These are phyloP conservation scores for Lytechinus variegatus DNA, from an alignment of 35 echinoderm and acorn worm species.

Conservation along the genomic window DNA sequence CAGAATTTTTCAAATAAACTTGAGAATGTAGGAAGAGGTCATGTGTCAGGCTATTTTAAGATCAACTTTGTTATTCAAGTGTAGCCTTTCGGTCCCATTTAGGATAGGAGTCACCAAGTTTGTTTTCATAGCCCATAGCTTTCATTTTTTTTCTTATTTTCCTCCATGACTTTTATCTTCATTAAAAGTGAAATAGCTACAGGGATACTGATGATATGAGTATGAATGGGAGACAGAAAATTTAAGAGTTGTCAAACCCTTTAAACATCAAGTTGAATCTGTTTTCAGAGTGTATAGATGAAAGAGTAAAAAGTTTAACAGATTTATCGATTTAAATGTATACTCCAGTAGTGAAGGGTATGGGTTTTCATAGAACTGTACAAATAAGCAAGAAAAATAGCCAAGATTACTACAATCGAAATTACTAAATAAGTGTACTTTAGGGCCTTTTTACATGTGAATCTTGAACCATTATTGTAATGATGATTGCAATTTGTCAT, in stretches of 20 bases:
- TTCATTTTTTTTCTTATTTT: neutral
- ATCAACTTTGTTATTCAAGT: conserved; percentile 14
- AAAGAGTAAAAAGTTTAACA: no score
- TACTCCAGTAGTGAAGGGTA: no score
- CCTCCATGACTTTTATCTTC: neutral
- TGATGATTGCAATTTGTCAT: no score
- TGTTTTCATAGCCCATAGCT: neutral
- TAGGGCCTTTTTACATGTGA: no score
- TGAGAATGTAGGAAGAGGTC: conserved; percentile 17
- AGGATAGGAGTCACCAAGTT: neutral
- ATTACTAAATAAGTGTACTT: no score
- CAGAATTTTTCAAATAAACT: conserved; percentile 20
- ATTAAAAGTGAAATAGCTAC: neutral
- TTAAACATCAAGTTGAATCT: neutral
- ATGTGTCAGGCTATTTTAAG: neutral
- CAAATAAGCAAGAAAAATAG: no score
- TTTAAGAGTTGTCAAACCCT: neutral
- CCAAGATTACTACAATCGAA: no score
- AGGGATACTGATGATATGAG: neutral
- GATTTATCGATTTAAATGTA: no score
- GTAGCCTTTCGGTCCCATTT: neutral
- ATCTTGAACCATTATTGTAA: no score
- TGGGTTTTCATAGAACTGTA: no score
- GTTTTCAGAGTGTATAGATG: no score
- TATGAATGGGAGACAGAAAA: neutral